Evolutionary conservation across 2,113 vertebrate species (phyloP).

Genomic region (Salvator merianae): DNA sequence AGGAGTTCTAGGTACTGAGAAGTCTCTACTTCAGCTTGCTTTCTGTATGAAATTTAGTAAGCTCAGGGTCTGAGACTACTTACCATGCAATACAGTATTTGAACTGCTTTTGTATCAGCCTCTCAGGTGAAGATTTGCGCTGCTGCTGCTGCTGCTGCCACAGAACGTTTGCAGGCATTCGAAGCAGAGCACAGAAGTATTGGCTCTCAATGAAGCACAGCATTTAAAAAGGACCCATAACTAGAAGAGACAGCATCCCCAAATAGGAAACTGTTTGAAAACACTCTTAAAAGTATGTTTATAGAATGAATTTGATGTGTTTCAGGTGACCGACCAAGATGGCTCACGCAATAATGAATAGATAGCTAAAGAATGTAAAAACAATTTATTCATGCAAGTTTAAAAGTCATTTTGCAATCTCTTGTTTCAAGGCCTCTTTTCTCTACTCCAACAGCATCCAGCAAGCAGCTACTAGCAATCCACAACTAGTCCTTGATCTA

Average conservation of each 20-base stretch:
- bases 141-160: neutral
- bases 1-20: neutral
- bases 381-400: conserved; percentile 21
- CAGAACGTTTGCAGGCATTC: conserved; percentile 25
- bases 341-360: neutral
- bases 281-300: conserved; percentile 30
- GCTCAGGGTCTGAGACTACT: conserved; percentile 1
- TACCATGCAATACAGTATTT: neutral
- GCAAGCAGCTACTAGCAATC: too few species aligned
- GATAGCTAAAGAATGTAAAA: conserved; percentile 46
- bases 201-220: neutral
- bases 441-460: neutral
- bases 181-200: neutral
- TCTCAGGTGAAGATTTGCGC: conserved; percentile 9
- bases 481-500: too few species aligned
- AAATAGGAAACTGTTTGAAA: conserved; percentile 5
- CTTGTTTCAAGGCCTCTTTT: neutral
- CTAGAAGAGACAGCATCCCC: conserved; percentile 19
- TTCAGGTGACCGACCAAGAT: neutral
- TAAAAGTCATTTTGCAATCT: conserved; percentile 37
- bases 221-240: conserved; percentile 16
- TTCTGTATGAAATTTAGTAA: neutral
- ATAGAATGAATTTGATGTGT: conserved; percentile 26
- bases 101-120: neutral
- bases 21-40: neutral